Percentiles rank a stretch among this genome's conserved stretches.
These are phyloP conservation scores for Triops longicaudatus DNA, from an alignment of 1,140 invertebrate species.

Conservation along the genomic window DNA sequence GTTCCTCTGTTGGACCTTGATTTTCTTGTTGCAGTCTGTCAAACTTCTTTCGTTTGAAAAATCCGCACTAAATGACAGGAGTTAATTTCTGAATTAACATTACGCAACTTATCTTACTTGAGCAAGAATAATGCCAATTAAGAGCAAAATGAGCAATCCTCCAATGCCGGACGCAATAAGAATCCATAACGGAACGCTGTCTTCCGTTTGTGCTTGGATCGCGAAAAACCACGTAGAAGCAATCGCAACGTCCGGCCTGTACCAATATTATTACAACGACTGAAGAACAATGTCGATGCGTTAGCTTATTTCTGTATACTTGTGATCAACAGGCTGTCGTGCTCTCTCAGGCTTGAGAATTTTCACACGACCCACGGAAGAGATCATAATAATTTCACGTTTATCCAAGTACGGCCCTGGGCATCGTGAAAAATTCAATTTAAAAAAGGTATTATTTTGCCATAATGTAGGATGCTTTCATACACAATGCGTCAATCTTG, in stretches of 20 bases:
- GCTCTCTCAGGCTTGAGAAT: neutral
- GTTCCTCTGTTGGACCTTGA: neutral
- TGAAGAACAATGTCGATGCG: no score
- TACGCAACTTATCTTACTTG: neutral
- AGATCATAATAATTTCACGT: neutral
- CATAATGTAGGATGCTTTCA: neutral
- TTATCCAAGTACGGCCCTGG: neutral
- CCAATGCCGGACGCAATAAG: neutral
- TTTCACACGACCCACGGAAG: neutral
- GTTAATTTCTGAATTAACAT: neutral
- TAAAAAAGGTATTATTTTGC: neutral
- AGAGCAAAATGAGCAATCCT: neutral
- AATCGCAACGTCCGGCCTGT: neutral
- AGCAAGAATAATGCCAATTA: conserved; percentile 1
- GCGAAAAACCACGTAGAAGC: neutral
- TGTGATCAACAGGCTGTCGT: neutral
- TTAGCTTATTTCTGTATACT: no score
- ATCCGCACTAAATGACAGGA: neutral
- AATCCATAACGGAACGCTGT: neutral
- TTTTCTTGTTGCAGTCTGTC: neutral
- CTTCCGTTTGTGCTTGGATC: neutral
- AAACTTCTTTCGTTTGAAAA: conserved; percentile 3
- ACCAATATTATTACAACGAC: no score
- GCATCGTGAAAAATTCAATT: neutral
- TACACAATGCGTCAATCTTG: neutral